Percentiles rank a stretch among this genome's conserved stretches.
phyloP scores from a whole-genome alignment of 2,888 invertebrate species.

The Phengaris arion region DNA sequence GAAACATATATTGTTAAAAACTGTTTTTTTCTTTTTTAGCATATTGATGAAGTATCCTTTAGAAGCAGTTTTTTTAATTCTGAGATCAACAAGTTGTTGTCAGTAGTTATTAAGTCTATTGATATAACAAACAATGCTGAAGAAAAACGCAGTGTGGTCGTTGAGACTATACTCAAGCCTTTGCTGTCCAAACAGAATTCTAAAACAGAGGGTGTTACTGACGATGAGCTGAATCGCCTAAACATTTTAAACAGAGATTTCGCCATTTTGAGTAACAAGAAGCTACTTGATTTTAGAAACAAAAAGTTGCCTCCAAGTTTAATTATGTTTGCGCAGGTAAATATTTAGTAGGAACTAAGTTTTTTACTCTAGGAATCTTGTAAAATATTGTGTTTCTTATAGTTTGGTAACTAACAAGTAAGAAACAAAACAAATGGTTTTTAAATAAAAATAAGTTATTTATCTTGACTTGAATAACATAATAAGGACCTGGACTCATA shows the following conservation, averaged over 20 bases:
- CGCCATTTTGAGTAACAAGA: slow-evolving; percentile 46
- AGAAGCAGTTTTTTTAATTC: slow-evolving; percentile 93
- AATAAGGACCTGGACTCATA: too few species aligned
- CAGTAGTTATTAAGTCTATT: slow-evolving; percentile 89
- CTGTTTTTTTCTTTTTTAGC: slow-evolving; percentile 70
- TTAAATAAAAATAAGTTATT: too few species aligned
- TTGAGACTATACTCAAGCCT: slow-evolving; percentile 73
- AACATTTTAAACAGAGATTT: slow-evolving; percentile 47
- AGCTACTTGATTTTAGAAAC: slow-evolving; percentile 83
- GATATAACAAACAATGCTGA: slow-evolving; percentile 88
- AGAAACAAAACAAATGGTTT: too few species aligned
- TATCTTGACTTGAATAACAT: too few species aligned
- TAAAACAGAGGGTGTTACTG: slow-evolving; percentile 45
- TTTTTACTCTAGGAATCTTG: too few species aligned
- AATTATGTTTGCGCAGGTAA: slow-evolving; percentile 90
- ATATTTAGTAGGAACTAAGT: background rate
- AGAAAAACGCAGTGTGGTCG: slow-evolving; percentile 63
- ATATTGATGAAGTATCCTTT: slow-evolving; percentile 90
- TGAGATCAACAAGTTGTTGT: slow-evolving; percentile 90
- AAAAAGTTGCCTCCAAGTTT: slow-evolving; percentile 88
- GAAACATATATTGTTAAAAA: background rate
- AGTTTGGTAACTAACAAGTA: too few species aligned
- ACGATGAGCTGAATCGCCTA: slow-evolving; percentile 40
- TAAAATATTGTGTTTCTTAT: too few species aligned
- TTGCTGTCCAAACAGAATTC: slow-evolving; percentile 72